Evolutionary conservation across 2,888 invertebrate genomes (phyloP).

Genomic region (Galerucella calmariensis): DNA sequence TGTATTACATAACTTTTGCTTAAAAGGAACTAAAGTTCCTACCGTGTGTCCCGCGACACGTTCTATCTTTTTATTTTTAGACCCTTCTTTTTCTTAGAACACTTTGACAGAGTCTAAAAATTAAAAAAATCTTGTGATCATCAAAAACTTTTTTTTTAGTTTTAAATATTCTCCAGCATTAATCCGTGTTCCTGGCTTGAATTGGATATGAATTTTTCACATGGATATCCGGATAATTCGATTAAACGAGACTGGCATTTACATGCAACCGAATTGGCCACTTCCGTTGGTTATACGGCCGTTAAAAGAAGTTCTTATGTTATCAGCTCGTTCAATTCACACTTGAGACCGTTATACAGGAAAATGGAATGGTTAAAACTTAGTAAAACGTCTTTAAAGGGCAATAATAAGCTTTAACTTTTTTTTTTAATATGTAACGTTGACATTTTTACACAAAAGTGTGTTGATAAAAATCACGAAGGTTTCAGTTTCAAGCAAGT

Average conservation of each 20-base stretch:
- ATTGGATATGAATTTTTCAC: background rate
- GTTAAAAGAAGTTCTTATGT: slow-evolving; percentile 49
- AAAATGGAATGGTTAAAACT: slow-evolving; percentile 47
- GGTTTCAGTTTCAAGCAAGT: too few species aligned
- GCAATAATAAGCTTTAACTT: slow-evolving; percentile 20
- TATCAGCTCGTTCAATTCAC: slow-evolving; percentile 55
- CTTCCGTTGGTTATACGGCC: slow-evolving; percentile 47
- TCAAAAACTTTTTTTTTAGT: too few species aligned
- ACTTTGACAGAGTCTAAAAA: too few species aligned
- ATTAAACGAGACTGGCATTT: slow-evolving; percentile 40
- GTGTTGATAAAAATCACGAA: background rate
- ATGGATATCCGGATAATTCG: slow-evolving; percentile 35
- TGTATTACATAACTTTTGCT: too few species aligned
- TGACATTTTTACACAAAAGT: background rate
- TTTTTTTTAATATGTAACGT: slow-evolving; percentile 4
- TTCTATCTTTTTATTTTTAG: too few species aligned
- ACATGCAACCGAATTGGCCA: slow-evolving; percentile 42
- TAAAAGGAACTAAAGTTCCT: too few species aligned
- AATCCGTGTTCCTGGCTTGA: background rate
- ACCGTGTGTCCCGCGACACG: too few species aligned
- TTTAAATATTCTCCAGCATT: background rate
- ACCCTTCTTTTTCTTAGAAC: too few species aligned
- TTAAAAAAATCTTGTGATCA: too few species aligned
- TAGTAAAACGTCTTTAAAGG: slow-evolving; percentile 43
- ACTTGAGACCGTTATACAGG: slow-evolving; percentile 49